Conservation (phyloP, 2,113 vertebrate species). For the Stigmatopora nigra region DNA sequence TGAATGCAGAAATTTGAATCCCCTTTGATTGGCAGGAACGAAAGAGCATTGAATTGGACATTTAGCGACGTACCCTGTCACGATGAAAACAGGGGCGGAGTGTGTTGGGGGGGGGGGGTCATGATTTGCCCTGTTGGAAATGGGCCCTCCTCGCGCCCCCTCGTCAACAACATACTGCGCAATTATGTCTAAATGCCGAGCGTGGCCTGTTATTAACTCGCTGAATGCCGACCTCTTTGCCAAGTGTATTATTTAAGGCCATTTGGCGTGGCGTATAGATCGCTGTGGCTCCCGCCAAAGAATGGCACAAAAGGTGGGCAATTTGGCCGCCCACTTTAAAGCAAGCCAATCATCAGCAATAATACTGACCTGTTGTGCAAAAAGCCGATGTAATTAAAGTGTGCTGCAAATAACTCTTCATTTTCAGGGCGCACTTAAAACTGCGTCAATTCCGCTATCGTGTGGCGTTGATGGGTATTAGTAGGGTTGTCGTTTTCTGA, state of each 20-base stretch:
- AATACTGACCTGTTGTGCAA: constrained; percentile 1
- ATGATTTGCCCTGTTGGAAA: neutral
- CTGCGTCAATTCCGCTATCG: neutral
- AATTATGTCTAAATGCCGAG: constrained; percentile 1
- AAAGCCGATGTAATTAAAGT: neutral
- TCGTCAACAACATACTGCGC: constrained; percentile 3
- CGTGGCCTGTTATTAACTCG: constrained; percentile 10
- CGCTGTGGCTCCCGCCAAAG: neutral
- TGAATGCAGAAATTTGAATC: no score
- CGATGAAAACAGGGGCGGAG: no score
- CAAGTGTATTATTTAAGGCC: constrained; percentile 3
- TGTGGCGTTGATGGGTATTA: neutral
- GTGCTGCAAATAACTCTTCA: neutral
- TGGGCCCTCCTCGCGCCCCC: neutral
- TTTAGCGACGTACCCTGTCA: no score
- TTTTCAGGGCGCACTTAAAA: neutral
- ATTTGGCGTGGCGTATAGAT: constrained; percentile 7
- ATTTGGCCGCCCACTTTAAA: neutral
- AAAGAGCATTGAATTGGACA: no score
- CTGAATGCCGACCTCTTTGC: constrained; percentile 1
- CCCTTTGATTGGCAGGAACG: no score
- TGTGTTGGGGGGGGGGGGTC: no score
- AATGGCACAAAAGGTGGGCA: constrained; percentile 4
- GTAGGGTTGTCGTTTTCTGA: neutral
- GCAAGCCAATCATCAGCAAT: neutral